These are phyloP conservation scores for Coecobrya sp. DNA, from an alignment of 2,888 invertebrate genomes.

Conservation along the genomic window DNA sequence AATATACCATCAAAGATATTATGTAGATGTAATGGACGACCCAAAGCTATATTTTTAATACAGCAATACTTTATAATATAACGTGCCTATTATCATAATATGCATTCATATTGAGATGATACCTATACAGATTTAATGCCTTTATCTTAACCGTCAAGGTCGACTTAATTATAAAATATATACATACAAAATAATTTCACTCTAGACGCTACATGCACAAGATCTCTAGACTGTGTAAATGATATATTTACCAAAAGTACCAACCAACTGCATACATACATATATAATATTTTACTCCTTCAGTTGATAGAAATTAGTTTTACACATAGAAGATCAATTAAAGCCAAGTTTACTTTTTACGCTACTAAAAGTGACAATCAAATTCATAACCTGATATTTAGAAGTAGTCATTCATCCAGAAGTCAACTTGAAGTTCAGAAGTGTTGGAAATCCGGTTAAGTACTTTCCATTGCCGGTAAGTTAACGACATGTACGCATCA, in stretches of 20 bases:
- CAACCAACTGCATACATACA: not conserved
- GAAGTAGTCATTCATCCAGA: too few relatives aligned
- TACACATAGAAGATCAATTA: too few relatives aligned
- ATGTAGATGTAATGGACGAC: too few relatives aligned
- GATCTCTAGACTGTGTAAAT: not conserved
- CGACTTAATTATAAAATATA: conserved; percentile 7
- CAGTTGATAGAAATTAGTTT: not conserved
- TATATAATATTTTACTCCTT: not conserved
- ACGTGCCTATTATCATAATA: not conserved
- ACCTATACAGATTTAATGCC: not conserved
- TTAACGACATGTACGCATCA: too few relatives aligned
- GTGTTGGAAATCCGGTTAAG: too few relatives aligned
- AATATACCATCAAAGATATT: too few relatives aligned
- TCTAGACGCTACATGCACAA: not conserved
- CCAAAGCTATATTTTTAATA: too few relatives aligned
- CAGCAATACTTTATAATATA: not conserved
- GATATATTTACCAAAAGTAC: not conserved
- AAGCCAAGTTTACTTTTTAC: too few relatives aligned
- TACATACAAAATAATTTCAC: not conserved
- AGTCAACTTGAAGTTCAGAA: too few relatives aligned
- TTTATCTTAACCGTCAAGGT: conserved; percentile 35
- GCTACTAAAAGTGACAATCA: too few relatives aligned
- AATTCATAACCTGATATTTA: too few relatives aligned
- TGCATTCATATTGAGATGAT: not conserved
- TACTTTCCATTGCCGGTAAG: too few relatives aligned